Base-by-base conservation (phyloP, 2,797 vertebrate species). In the Cheirogaleus major region DNA sequence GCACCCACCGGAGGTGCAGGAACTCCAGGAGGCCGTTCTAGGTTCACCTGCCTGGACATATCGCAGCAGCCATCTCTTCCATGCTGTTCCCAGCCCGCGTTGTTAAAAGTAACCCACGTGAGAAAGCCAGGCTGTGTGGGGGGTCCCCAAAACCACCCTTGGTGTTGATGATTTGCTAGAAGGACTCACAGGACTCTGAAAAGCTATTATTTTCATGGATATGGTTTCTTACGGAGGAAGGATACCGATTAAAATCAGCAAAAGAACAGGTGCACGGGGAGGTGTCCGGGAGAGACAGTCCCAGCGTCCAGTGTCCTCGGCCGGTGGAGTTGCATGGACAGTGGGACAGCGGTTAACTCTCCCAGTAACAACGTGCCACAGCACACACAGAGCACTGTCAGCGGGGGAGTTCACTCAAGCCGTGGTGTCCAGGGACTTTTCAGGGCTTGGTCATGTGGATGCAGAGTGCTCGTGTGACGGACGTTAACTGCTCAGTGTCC, bases 301-400 rank as follows among this genome's bases (percentile, higher is more conserved):
- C 23, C 30, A 12, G 22, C 43, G 79, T 38, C 35, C 7, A 13
- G 23, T 35, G 43, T 27, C 32, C 67, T 86, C 23, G 41, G 55
- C 52, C 15, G 5, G 20, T 57, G 43, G n/a, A 45, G 23, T 8
- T 18, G 17, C 7, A 45, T 2, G 1, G 14, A 7, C 13, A 25
- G 4, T 0, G 17, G 2, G 18, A 7, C 14, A n/a, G 7, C 0
- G 4, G 5, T 35, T 23, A 23, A 23, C 25, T 13, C 23, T 83
- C 59, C 78, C 17, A 2, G 27, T 11, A 50, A 25, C 12, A n/a
- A 20, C 7, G 7, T 23, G 20, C 18, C 18, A 11, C 7, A 30
- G 4, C 50, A 11, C 30, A 15, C 4, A 23, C 22, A 18, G 20
- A 25, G 10, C 9, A 4, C 30, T 14, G 6, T 38, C 57, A 61